Base-by-base conservation (phyloP, 2,888 invertebrate genomes). In the Cremastinae sp. region DNA sequence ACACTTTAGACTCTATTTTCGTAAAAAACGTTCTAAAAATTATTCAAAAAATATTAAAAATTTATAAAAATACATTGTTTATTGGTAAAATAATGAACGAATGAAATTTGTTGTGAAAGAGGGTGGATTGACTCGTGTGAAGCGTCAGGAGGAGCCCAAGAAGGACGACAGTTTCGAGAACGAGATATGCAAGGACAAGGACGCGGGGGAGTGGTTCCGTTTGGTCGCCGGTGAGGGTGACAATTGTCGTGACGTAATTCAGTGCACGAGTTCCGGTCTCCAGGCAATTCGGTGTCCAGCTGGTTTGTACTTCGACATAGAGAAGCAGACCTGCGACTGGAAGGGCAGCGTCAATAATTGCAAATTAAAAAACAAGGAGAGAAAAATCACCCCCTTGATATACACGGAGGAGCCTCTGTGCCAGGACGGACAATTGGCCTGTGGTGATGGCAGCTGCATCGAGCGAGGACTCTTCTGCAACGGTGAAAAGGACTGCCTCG, bases 281-380 rank as follows among this genome's bases (percentile, higher is more conserved):
- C 96, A 97, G 93, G 97, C 96, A 28, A 96, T 97, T 87, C 94
- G 97, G 90, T 97, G 97, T 89, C 97, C 97, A 47, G 96, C 97
- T 69, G 97, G 97, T 90, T 91, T 97, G 83, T 97, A 93, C 91
- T 97, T 97, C 91, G 97, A 97, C 90, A 96, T 97, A 87, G 97
- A 97, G 89, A 96, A 97, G 90, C 97, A 97, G 91, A 97, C 97
- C 1, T 97, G 97, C 87, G 97, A 97, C 89, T 97, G 97, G 97
- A 97, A 96, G 90, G 96, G 95, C 79, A 93, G 96, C 1, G 97
- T 97, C n/a, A 96, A 96, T 90, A 97, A 97, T 90, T 97, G 97
- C 91, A 96, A 96, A 87, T 89, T 95, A 84, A 96, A 96, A 92
- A 96, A 94, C 90, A 97, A 97, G 90, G 96, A 96, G 88, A 94